These are phyloP conservation scores for Nephrotoma guestfalica DNA, from an alignment of 2,888 invertebrate genomes.

Conservation along the genomic window DNA sequence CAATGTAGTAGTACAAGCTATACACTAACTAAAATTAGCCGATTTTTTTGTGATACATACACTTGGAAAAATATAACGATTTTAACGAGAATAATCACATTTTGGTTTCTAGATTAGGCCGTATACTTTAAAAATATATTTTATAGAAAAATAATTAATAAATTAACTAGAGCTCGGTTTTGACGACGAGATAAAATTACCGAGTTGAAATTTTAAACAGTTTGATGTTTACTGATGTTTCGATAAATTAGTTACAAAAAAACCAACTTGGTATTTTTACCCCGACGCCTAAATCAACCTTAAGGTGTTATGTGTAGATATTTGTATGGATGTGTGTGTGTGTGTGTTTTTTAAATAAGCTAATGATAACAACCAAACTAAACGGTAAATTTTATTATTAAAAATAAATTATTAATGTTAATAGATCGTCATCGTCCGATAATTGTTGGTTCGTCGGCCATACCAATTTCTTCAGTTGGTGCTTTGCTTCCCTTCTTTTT, in stretches of 20 bases:
- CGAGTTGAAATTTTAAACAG: too few species aligned
- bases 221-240: too few species aligned
- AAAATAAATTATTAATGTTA: not conserved
- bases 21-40: not conserved
- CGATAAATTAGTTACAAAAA: too few species aligned
- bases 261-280: too few species aligned
- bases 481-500: conserved; percentile 76
- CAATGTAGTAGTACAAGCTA: not conserved
- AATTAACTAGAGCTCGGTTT: not conserved
- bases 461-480: conserved; percentile 64
- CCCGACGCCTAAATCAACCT: too few species aligned
- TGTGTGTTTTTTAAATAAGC: not conserved
- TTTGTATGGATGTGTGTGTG: not conserved
- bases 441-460: conserved; percentile 74
- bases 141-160: not conserved
- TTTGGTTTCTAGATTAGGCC: not conserved
- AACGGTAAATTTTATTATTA: not conserved
- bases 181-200: too few species aligned
- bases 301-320: too few species aligned
- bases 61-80: not conserved
- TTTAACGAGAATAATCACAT: not conserved
- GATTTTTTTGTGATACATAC: not conserved
- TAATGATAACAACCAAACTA: not conserved
- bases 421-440: conserved; percentile 44
- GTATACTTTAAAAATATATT: not conserved